A percentile compares a stretch with the other conserved stretches of the same genome.
Conservation (phyloP, 2,888 invertebrate genomes). For the Limenitis camilla region DNA sequence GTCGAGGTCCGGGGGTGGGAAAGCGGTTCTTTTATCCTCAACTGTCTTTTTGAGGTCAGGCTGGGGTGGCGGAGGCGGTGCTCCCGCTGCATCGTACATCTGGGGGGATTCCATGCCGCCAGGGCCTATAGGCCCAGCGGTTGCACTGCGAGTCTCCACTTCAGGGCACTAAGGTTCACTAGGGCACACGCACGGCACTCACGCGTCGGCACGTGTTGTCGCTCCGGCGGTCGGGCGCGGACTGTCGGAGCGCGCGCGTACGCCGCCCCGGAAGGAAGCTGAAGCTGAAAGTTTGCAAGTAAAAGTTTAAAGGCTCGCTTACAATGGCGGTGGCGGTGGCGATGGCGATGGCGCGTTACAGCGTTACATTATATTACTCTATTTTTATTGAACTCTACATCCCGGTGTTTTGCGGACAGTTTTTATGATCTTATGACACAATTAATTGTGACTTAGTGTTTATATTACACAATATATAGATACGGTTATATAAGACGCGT, state of each 20-base stretch:
- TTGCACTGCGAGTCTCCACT: constrained; percentile 68
- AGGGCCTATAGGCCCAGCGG: constrained; percentile 67
- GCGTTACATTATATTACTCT: constrained; percentile 7
- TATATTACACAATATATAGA: neutral
- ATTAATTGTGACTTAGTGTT: neutral
- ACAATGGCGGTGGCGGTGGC: constrained; percentile 20
- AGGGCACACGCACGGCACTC: constrained; percentile 57
- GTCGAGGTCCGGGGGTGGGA: constrained; percentile 87
- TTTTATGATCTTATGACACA: neutral
- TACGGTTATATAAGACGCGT: no score
- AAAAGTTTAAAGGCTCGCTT: constrained; percentile 48
- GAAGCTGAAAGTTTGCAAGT: constrained; percentile 61
- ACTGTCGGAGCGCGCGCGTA: constrained; percentile 49
- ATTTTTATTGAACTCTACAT: constrained; percentile 1
- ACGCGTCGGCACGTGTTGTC: constrained; percentile 43
- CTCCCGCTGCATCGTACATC: constrained; percentile 85
- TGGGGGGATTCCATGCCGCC: constrained; percentile 87
- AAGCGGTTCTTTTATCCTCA: constrained; percentile 81
- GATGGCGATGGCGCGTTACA: neutral
- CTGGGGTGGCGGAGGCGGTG: constrained; percentile 77
- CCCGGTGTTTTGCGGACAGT: neutral
- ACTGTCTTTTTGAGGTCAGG: constrained; percentile 73
- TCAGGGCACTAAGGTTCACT: constrained; percentile 68
- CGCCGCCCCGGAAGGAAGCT: constrained; percentile 69
- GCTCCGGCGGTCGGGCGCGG: constrained; percentile 53